Evolutionary conservation across 2,113 vertebrate genomes (phyloP).

Genomic region (Myrmecobius fasciatus): DNA sequence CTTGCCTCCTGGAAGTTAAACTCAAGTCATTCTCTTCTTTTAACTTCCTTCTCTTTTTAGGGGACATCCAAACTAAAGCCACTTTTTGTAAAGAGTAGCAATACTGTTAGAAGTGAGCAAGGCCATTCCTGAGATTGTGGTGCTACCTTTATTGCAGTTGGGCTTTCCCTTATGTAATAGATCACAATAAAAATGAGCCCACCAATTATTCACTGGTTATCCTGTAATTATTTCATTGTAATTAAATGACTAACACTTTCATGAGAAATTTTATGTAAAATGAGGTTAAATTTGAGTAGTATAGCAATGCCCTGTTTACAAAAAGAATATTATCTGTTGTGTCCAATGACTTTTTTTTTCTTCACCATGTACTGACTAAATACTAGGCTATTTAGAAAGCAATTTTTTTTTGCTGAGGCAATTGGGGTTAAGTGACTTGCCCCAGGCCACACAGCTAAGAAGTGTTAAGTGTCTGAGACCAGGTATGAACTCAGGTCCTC

Average conservation of each 20-base stretch:
- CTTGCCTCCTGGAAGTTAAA: too few relatives aligned
- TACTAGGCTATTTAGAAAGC: slow-evolving; percentile 54
- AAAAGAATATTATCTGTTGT: slow-evolving; percentile 38
- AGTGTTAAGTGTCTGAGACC: too few relatives aligned
- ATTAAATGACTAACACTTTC: slow-evolving; percentile 38
- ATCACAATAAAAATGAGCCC: slow-evolving; percentile 36
- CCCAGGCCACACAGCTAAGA: too few relatives aligned
- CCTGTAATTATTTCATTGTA: slow-evolving; percentile 54
- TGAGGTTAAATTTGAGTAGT: slow-evolving; percentile 56
- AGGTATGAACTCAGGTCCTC: too few relatives aligned
- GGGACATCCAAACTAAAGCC: too few relatives aligned
- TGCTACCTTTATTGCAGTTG: not conserved
- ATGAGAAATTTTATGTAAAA: slow-evolving; percentile 53
- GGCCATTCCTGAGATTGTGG: not conserved
- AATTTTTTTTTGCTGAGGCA: too few relatives aligned
- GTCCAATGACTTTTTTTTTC: not conserved
- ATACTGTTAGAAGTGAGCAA: not conserved
- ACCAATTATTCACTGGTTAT: slow-evolving; percentile 54
- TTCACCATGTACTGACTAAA: slow-evolving; percentile 35
- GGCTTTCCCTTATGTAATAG: slow-evolving; percentile 57
- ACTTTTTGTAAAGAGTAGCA: too few relatives aligned
- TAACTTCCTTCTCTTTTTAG: too few relatives aligned
- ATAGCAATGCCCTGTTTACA: slow-evolving; percentile 24
- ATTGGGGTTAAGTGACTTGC: too few relatives aligned
- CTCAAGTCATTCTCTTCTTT: too few relatives aligned